Percentiles rank a stretch among this genome's conserved stretches.
phyloP scores from a whole-genome alignment of 1,140 invertebrate genomes.

The Brachionus asplanchnoidis region DNA sequence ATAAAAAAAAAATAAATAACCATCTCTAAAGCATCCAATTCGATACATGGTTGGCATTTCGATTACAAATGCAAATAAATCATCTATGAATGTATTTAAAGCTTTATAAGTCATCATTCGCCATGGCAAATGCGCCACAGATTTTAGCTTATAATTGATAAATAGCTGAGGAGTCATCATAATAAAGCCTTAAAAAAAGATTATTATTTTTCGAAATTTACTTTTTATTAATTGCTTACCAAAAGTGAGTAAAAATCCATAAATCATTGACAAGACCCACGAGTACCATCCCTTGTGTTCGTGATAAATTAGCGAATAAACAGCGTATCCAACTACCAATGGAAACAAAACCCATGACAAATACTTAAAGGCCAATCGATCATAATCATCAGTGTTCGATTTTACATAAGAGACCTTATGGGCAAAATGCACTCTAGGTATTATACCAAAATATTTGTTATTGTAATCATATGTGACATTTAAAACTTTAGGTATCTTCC shows the following conservation, averaged over 20 bases:
- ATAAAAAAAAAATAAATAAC: slow-evolving; percentile 56
- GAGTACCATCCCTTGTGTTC: slow-evolving; percentile 98
- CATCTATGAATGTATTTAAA: slow-evolving; percentile 99
- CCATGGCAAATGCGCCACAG: slow-evolving; percentile 97
- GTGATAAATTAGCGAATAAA: slow-evolving; percentile 92
- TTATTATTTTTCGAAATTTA: background rate
- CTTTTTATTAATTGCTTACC: slow-evolving; percentile 60
- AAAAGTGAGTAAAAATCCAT: slow-evolving; percentile 95
- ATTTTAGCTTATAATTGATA: slow-evolving; percentile 98
- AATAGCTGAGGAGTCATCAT: slow-evolving; percentile 99
- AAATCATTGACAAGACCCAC: slow-evolving; percentile 81
- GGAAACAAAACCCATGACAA: slow-evolving; percentile 92
- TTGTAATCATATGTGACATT: slow-evolving; percentile 34
- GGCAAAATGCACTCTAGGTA: background rate
- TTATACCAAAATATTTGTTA: background rate
- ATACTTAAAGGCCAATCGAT: slow-evolving; percentile 81
- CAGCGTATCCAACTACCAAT: slow-evolving; percentile 78
- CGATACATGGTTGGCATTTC: slow-evolving; percentile 97
- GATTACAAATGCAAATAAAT: slow-evolving; percentile 98
- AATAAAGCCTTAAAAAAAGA: slow-evolving; percentile 75
- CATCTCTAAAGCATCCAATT: slow-evolving; percentile 88
- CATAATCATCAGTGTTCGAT: slow-evolving; percentile 34
- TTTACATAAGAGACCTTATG: slow-evolving; percentile 20
- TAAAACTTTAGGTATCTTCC: slow-evolving; percentile 94
- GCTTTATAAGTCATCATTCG: slow-evolving; percentile 99